phyloP scores from a whole-genome alignment of 2,888 invertebrate species.

The Cosmia trapezina region DNA sequence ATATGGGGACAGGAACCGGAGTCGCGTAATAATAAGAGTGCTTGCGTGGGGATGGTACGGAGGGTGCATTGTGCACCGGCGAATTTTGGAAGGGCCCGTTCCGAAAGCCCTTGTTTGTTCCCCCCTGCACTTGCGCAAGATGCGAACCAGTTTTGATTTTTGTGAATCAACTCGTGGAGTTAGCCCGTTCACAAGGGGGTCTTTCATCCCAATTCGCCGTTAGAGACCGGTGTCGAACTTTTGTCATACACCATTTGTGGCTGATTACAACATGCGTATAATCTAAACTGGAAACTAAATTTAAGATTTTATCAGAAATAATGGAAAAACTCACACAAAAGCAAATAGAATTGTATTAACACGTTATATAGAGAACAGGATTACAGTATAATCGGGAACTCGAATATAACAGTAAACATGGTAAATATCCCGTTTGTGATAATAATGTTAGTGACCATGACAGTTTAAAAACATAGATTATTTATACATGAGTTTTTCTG shows the following conservation, averaged over 20 bases:
- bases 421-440: too few relatives aligned
- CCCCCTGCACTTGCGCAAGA: constrained; percentile 90
- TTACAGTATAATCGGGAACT: too few relatives aligned
- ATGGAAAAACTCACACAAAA: constrained; percentile 29
- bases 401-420: too few relatives aligned
- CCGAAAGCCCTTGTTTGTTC: constrained; percentile 86
- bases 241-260: constrained; percentile 57
- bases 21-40: constrained; percentile 89
- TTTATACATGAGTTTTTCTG: background rate
- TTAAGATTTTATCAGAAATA: constrained; percentile 63
- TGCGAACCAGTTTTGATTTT: constrained; percentile 90
- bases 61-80: constrained; percentile 91
- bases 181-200: constrained; percentile 81
- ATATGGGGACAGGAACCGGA: constrained; percentile 89
- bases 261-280: constrained; percentile 55
- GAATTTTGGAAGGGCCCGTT: constrained; percentile 89
- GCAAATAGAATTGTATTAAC: constrained; percentile 12
- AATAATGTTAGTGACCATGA: too few relatives aligned
- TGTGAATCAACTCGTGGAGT: constrained; percentile 82
- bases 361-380: constrained; percentile 3
- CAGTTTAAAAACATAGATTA: too few relatives aligned
- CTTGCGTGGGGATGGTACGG: constrained; percentile 89
- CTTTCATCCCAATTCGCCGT: constrained; percentile 76
- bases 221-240: constrained; percentile 71
- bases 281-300: constrained; percentile 55